Base-by-base conservation (phyloP, 1,140 invertebrate species). In the Telenomus remus region DNA sequence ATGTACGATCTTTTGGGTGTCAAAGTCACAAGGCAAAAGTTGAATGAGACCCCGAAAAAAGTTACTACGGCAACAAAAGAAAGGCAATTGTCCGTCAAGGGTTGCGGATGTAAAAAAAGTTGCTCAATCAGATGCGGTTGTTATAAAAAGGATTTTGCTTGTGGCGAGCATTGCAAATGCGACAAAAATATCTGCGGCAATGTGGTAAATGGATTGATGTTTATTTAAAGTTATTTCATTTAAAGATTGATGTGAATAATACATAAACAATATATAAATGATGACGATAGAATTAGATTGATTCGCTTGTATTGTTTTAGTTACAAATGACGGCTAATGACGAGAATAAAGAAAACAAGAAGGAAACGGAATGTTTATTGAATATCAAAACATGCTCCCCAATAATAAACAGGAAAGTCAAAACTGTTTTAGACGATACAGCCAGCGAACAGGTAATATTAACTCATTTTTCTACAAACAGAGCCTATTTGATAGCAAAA, bases 61-160 rank as follows among this genome's bases (percentile, higher is more conserved):
- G 49, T 46, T 1, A 0, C 11, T 33, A 4, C 11, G 12, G 15
- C 3, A 14, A 44, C 13, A 50, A 54, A 43, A 8, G 0, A 1
- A 19, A 47, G n/a, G 10, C 12, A 71, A 53, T 8, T 6, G 10
- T 55, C 66, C 9, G 27, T 16, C 0, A 73, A 73, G 10, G 70
- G 61, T 37, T 73, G 70, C 33, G 27, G n/a, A 5, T 73, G 70
- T 14, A 73, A 73, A 66, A 73, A 54, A 2, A 49, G 10, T 51
- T 73, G 70, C n/a, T 49, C 70, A 0, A 27, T 0, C 7, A 51
- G 61, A 15, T 72, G 69, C 44, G 69, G 69, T 0, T 72, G 69
- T 54, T 39, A 39, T 7, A 72, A 72, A 53, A 72, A 64, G 4
- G 15, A 53, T 16, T 54, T 65, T 11, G 54, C 15, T 43, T 72